Evolutionary conservation across 2,113 vertebrate genomes (phyloP), one percentile per base, ranked within the genome.

Genomic region (Oplegnathus fasciatus): DNA sequence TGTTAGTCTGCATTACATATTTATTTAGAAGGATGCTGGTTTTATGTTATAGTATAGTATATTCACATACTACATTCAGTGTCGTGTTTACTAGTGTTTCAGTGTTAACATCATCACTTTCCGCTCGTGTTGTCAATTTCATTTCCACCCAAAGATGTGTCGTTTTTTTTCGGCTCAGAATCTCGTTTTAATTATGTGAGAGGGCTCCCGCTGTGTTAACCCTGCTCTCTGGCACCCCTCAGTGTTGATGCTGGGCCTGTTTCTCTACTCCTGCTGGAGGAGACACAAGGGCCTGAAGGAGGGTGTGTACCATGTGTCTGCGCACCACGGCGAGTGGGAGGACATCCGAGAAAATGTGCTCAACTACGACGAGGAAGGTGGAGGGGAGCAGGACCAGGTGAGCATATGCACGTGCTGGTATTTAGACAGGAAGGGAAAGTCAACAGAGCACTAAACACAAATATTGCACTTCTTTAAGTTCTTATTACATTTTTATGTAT

Each of bases 371-470:
- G 97, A 98, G 91, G 97, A 98, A 93, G 97, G 96, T 0, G 97
- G 97, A n/a, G 97, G 97, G 10, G 97, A 98, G 85, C 96, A 97
- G 86, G 97, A 98, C 32, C 97, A 98, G 95, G 97, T 98, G 94
- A 77, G 57, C 60, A 15, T 5, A 30, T 4, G 30, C 1, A 44
- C 1, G 15, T 14, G 17, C 67, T 52, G 68, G 17, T 57, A 58
- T 5, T 78, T 42, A 61, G 15, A 44, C 46, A 37, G n/a, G 17
- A 17, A 48, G 34, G 37, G 24, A 42, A 30, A 24, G 22, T 14
- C 32, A 72, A 32, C 1, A 28, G 4, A 52, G 8, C 44, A 44
- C 46, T 40, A 17, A 60, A 68, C 30, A 34, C 26, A 71, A 54
- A 67, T 18, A 22, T 1, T 34, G 7, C 28, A 24, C 52, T 18